Evolutionary conservation across 2,888 invertebrate genomes (phyloP), one percentile per base, ranked within the genome.

Genomic region (Plebejus anna): DNA sequence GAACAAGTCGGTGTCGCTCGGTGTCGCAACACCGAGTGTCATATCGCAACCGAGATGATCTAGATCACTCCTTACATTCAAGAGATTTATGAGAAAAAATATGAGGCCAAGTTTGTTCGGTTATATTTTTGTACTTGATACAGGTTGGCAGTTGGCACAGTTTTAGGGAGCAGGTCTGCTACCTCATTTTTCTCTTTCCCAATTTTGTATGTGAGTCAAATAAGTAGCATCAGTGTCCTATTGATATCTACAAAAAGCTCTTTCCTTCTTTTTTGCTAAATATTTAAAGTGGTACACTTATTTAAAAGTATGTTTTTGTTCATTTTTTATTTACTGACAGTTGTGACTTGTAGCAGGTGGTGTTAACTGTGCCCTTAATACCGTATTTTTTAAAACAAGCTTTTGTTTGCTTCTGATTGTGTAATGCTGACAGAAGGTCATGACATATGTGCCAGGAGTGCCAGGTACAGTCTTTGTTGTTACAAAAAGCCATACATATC

Each of bases 11-110:
- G 59, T 59, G 59, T 22, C 59, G 59, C 59, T 22, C 2, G 22
- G 59, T 59, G 59, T 59, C 59, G 22, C 59, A 59, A 59, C n/a
- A 16, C 59, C 22, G 59, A 22, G 59, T 59, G 59, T 22, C 59
- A 22, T 59, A 59, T 59, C 59, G 59, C 22, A 59, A 59, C 22
- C 59, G 59, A 59, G 59, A 59, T 22, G 59, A 59, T 59, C 59
- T 59, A 22, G 59, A 59, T 55, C 51, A 55, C 13, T 22, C 7
- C 22, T 59, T 22, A 22, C 59, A 59, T 59, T 59, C 1, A 59
- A n/a, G 59, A 59, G 59, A 59, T 59, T 59, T 59, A 59, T 59
- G 59, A 22, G 22, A 59, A 59, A 22, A 59, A 59, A 59, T 59
- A 59, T 59, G 59, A 59, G 59, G 59, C 22, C 59, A 59, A 59